These are phyloP conservation scores for Karalla daura DNA, from an alignment of 2,797 vertebrate genomes.

Conservation along the genomic window DNA sequence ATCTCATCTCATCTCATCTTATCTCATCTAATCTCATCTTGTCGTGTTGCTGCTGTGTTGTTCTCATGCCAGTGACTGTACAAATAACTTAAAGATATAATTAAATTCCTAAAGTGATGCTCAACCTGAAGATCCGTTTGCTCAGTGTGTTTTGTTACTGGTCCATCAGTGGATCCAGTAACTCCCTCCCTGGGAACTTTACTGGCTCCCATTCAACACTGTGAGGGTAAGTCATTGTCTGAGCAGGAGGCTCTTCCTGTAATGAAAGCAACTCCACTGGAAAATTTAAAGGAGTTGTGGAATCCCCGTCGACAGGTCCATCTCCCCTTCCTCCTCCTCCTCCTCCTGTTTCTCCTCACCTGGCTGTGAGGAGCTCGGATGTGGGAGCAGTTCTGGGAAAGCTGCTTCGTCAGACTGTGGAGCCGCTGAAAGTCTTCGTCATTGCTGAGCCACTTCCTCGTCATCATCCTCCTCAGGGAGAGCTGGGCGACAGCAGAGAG, in stretches of 20 bases:
- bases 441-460: slow-evolving; percentile 85
- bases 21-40: too few species aligned
- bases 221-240: neutral
- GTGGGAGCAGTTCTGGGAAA: slow-evolving; percentile 78
- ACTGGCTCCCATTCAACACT: neutral
- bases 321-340: neutral
- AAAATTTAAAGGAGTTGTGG: neutral
- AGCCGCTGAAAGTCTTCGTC: slow-evolving; percentile 76
- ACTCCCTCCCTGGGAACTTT: neutral
- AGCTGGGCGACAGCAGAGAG: slow-evolving; percentile 54
- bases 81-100: too few species aligned
- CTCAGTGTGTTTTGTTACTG: too few species aligned
- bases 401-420: slow-evolving; percentile 48
- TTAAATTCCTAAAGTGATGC: too few species aligned
- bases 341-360: slow-evolving; percentile 73
- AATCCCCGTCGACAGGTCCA: neutral
- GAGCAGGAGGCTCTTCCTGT: neutral
- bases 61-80: too few species aligned
- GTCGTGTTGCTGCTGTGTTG: too few species aligned
- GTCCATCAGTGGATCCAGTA: too few species aligned
- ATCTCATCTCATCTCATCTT: too few species aligned
- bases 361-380: slow-evolving; percentile 78
- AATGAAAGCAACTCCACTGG: neutral
- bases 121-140: too few species aligned
- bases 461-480: slow-evolving; percentile 85